A percentile compares a stretch with the other conserved stretches of the same genome.
Evolutionary conservation across 1,140 invertebrate species (phyloP).

Genomic region (Bombyx mandarina): DNA sequence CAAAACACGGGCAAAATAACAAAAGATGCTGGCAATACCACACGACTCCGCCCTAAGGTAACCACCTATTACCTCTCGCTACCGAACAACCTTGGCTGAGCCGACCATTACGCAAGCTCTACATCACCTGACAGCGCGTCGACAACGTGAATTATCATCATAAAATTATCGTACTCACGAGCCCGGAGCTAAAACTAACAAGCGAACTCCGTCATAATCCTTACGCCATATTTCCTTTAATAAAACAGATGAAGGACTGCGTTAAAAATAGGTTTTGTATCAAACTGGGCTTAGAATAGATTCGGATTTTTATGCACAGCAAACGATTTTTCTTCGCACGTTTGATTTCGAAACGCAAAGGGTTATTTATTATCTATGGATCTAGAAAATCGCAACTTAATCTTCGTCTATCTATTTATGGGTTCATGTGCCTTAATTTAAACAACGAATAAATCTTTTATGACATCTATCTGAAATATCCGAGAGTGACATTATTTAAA

Average conservation of each 20-base stretch:
- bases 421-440: no score
- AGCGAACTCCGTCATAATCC: slow-evolving; percentile 33
- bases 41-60: slow-evolving; percentile 42
- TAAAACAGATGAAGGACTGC: slow-evolving; percentile 38
- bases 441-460: no score
- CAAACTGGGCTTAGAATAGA: no score
- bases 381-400: no score
- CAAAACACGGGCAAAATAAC: neutral
- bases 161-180: slow-evolving; percentile 46
- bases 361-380: no score
- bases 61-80: slow-evolving; percentile 56
- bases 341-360: no score
- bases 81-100: slow-evolving; percentile 54
- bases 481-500: no score
- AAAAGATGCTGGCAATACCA: neutral
- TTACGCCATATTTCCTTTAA: slow-evolving; percentile 46
- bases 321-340: no score
- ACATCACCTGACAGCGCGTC: slow-evolving; percentile 45
- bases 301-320: neutral
- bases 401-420: no score
- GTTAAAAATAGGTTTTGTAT: no score
- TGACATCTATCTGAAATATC: no score
- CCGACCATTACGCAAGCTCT: slow-evolving; percentile 38
- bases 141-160: slow-evolving; percentile 51
- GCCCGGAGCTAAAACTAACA: slow-evolving; percentile 36